phyloP scores from a whole-genome alignment of 2,888 invertebrate genomes.

The Drosophila kanekoi region DNA sequence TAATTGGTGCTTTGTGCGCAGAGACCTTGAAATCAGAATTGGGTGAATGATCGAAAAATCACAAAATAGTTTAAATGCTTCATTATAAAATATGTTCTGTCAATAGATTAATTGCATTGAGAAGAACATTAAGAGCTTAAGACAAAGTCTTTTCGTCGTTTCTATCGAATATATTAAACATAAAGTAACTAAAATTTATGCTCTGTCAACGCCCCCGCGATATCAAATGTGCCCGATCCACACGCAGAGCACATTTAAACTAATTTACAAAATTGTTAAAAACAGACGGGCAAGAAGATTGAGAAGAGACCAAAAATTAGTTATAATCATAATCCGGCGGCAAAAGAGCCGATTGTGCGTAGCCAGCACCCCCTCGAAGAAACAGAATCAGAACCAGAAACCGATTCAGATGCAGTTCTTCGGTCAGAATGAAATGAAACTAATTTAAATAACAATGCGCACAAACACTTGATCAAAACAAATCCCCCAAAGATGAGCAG shows the following conservation, averaged over 20 bases:
- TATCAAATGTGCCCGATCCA: slow-evolving; percentile 7
- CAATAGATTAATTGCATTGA: neutral
- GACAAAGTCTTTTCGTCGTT: neutral
- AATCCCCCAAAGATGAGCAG: slow-evolving; percentile 67
- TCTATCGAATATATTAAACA: slow-evolving; percentile 36
- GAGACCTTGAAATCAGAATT: slow-evolving; percentile 27
- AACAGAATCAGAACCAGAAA: slow-evolving; percentile 11
- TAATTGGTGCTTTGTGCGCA: slow-evolving; percentile 17
- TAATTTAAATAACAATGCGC: slow-evolving; percentile 80
- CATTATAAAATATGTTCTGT: neutral
- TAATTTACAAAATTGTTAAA: slow-evolving; percentile 74
- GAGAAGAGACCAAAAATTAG: slow-evolving; percentile 59
- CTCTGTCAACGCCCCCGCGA: slow-evolving; percentile 61
- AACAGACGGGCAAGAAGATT: slow-evolving; percentile 32
- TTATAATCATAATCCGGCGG: slow-evolving; percentile 74
- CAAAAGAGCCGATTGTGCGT: slow-evolving; percentile 49
- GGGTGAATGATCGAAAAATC: slow-evolving; percentile 1
- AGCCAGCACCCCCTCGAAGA: slow-evolving; percentile 30
- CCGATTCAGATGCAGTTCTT: slow-evolving; percentile 18
- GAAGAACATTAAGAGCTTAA: slow-evolving; percentile 2
- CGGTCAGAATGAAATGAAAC: slow-evolving; percentile 71
- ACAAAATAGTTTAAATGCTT: neutral
- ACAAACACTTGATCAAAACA: slow-evolving; percentile 81
- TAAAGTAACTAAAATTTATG: slow-evolving; percentile 47
- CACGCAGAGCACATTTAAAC: slow-evolving; percentile 64